These are phyloP conservation scores for Tangara arthus DNA, from an alignment of 2,797 vertebrate species.

Conservation along the genomic window DNA sequence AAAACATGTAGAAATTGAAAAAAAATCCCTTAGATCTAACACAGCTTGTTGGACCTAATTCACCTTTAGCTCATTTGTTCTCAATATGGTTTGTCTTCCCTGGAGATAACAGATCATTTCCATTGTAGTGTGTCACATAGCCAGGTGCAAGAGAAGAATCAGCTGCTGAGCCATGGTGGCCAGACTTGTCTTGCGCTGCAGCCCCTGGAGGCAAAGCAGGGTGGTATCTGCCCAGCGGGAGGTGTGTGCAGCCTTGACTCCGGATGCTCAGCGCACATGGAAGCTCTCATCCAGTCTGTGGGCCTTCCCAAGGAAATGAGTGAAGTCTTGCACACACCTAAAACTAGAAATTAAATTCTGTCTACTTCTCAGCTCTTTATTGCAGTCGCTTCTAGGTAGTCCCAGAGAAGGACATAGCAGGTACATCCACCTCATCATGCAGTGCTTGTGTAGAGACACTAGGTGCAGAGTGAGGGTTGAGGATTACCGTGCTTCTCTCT, in stretches of 20 bases:
- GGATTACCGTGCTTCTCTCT: not conserved
- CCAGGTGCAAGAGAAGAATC: not conserved
- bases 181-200: not conserved
- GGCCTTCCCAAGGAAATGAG: not conserved
- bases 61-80: not conserved
- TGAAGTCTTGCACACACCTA: not conserved
- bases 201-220: not conserved
- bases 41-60: not conserved
- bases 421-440: not conserved
- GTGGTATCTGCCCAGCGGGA: not conserved
- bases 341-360: not conserved
- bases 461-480: not conserved
- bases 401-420: not conserved
- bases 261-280: not conserved
- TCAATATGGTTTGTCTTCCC: not conserved
- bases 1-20: not conserved
- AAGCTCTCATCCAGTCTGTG: not conserved
- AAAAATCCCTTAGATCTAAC: not conserved
- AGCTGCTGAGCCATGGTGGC: not conserved
- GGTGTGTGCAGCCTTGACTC: not conserved
- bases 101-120: not conserved
- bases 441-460: not conserved
- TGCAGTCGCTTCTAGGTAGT: not conserved
- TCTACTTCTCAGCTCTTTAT: not conserved
- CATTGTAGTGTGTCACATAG: not conserved